Evolutionary conservation across 2,797 vertebrate species (phyloP).

Genomic region (Tachyglossus aculeatus): DNA sequence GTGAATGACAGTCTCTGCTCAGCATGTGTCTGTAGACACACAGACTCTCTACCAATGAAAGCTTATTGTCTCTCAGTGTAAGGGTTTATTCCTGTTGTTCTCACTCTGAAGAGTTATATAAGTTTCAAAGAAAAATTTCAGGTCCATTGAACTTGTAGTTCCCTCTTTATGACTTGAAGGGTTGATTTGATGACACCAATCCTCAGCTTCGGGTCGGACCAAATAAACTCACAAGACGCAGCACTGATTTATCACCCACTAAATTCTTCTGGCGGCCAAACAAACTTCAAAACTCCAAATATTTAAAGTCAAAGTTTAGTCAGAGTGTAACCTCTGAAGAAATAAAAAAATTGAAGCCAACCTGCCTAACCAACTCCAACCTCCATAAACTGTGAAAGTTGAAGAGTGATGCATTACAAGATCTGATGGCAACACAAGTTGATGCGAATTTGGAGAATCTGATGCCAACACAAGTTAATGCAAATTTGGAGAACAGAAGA

Average conservation of each 20-base stretch:
- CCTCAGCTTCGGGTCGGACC: neutral
- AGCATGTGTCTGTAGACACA: neutral
- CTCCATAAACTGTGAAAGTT: no score
- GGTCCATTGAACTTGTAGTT: neutral
- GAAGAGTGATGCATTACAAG: no score
- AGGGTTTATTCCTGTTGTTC: neutral
- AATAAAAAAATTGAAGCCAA: no score
- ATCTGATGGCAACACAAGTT: no score
- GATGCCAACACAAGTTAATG: no score
- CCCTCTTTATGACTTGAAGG: neutral
- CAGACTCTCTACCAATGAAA: neutral
- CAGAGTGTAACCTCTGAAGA: no score
- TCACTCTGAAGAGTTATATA: neutral
- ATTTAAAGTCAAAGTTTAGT: no score
- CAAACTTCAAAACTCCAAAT: no score
- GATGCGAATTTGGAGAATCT: no score
- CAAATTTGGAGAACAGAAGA: no score
- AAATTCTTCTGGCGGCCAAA: no score
- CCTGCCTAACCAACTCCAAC: no score
- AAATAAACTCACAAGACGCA: neutral
- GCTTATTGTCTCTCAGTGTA: neutral
- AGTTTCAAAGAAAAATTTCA: neutral
- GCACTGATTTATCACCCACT: neutral
- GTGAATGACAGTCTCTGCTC: neutral
- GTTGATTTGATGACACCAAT: neutral